Evolutionary conservation across 2,113 vertebrate genomes (phyloP), one percentile per base, ranked within the genome.

Genomic region (Nyctibius bracteatus): DNA sequence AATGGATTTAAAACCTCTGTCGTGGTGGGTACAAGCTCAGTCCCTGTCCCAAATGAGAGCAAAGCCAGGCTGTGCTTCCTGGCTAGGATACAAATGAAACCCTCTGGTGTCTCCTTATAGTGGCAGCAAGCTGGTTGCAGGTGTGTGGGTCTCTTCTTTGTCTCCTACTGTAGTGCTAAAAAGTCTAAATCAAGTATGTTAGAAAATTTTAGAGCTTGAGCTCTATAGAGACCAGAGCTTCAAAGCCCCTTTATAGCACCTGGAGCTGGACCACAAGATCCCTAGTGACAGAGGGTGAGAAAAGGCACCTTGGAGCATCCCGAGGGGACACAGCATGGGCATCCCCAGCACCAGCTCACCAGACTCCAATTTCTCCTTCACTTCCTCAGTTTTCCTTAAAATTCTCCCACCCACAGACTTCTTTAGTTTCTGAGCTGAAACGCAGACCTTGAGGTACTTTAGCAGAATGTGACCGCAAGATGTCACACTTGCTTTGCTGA

Each of bases 261-360:
- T 8, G 10, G 55, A 62, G 54, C 2, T 8, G 21, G 24, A n/a
- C 18, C 61, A 44, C 23, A 17, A 25, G 16, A 8, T 44, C 28
- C 33, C 27, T 27, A 22, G 46, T 18, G 24, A 28, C 22, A 10
- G 23, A 11, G 17, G 20, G 33, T 41, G 27, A 27, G 52, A 67
- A 74, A 65, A 62, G 22, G 22, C 30, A n/a, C 22, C 27, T 37
- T 4, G 3, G 35, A 55, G 35, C 31, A 20, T 23, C 35, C n/a
- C 0, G 0, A 19, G 13, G 51, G 33, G 21, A 57, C 12, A 4
- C 6, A 46, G 63, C 0, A 1, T 22, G 3, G 0, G 0, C 47
- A 17, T 27, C 41, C 46, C 27, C 14, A 5, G 2, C 43, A 4
- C 24, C 1, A 1, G 13, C 61, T 52, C 4, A 1, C 15, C 54